phyloP scores from a whole-genome alignment of 2,888 invertebrate genomes.

The Drosophila kuntzei region DNA sequence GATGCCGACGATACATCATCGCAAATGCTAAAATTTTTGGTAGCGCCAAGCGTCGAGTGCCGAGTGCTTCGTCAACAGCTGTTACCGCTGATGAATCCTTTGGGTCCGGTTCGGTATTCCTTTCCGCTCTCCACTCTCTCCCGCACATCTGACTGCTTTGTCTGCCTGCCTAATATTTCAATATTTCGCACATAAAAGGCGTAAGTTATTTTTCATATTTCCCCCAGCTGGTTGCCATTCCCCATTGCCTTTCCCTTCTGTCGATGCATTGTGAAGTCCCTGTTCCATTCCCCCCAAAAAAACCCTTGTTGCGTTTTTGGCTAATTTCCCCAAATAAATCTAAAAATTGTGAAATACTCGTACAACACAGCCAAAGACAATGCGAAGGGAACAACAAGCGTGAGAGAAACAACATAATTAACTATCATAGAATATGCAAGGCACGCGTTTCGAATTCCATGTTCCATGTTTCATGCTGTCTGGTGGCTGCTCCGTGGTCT shows the following conservation, averaged over 20 bases:
- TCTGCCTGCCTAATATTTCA: constrained; percentile 72
- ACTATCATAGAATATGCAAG: constrained; percentile 77
- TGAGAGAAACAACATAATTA: constrained; percentile 64
- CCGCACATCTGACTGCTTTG: not conserved
- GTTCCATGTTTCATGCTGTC: constrained; percentile 16
- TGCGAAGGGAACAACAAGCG: constrained; percentile 28
- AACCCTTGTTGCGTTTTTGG: constrained; percentile 43
- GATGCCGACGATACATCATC: constrained; percentile 82
- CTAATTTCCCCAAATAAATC: constrained; percentile 76
- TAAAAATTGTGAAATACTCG: constrained; percentile 51
- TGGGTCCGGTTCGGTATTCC: constrained; percentile 67
- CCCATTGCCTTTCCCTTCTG: constrained; percentile 23
- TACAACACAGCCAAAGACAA: constrained; percentile 33
- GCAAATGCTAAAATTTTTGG: constrained; percentile 81
- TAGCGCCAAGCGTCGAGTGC: constrained; percentile 41
- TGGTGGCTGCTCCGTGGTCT: not conserved
- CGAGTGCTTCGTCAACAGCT: constrained; percentile 71
- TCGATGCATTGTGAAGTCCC: constrained; percentile 7
- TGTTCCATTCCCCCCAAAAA: not conserved
- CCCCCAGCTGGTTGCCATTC: constrained; percentile 24
- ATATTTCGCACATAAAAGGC: constrained; percentile 80
- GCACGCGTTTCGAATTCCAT: constrained; percentile 63
- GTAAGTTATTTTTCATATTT: constrained; percentile 80
- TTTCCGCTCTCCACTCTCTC: not conserved
- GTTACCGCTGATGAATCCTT: constrained; percentile 80